phyloP scores from a whole-genome alignment of 2,888 invertebrate species.

The Operophtera brumata region DNA sequence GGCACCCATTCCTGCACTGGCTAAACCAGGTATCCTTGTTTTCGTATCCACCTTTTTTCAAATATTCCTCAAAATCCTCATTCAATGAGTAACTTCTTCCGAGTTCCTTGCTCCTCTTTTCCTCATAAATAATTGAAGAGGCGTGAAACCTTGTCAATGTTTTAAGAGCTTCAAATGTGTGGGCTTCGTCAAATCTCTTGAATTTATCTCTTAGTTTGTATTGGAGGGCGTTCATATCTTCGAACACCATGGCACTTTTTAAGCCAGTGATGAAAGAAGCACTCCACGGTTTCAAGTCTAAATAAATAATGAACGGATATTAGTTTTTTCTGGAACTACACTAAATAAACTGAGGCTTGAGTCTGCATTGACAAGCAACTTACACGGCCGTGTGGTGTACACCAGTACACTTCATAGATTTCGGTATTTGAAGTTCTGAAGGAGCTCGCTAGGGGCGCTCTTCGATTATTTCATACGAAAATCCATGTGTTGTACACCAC shows the following conservation, averaged over 20 bases:
- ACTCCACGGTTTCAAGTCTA: constrained; percentile 62
- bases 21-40: constrained; percentile 54
- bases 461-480: too few species aligned
- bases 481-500: too few species aligned
- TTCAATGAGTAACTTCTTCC: constrained; percentile 47
- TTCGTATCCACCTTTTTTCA: constrained; percentile 54
- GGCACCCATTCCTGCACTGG: constrained; percentile 62
- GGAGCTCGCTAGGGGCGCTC: too few species aligned
- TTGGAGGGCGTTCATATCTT: constrained; percentile 61
- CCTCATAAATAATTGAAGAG: constrained; percentile 76
- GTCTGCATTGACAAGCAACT: too few species aligned
- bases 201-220: constrained; percentile 60
- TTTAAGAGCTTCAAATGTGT: constrained; percentile 68
- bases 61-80: constrained; percentile 50
- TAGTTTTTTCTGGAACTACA: too few species aligned
- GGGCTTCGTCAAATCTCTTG: constrained; percentile 65
- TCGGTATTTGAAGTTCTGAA: too few species aligned
- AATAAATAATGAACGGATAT: constrained; percentile 19
- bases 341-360: too few species aligned
- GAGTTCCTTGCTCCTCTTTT: constrained; percentile 54
- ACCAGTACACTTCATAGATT: too few species aligned
- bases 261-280: constrained; percentile 51
- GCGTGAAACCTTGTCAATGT: constrained; percentile 76
- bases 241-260: constrained; percentile 62
- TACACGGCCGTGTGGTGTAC: too few species aligned